These are phyloP conservation scores for Haemorhous mexicanus DNA, from an alignment of 2,113 vertebrate species.

Conservation along the genomic window DNA sequence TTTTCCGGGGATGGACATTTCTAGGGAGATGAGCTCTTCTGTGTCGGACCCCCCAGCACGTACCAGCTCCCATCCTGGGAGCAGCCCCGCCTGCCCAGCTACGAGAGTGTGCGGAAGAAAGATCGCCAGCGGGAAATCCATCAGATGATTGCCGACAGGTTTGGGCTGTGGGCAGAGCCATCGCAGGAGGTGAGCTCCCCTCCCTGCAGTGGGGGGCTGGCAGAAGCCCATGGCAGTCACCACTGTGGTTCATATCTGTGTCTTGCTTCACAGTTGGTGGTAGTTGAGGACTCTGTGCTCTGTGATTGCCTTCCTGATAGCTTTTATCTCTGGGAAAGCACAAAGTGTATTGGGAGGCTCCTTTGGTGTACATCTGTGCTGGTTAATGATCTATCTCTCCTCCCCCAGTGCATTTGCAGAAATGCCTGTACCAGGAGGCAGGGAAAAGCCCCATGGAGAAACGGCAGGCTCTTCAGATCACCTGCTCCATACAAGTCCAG, in stretches of 20 bases:
- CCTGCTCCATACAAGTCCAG: background rate
- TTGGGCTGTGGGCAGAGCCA: constrained; percentile 77
- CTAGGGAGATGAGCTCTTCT: constrained; percentile 76
- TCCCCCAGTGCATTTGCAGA: background rate
- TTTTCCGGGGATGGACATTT: background rate
- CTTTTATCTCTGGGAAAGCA: constrained; percentile 31
- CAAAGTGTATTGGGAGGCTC: background rate
- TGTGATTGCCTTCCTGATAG: background rate
- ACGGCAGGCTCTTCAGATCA: background rate
- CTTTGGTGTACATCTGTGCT: background rate
- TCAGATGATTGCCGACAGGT: constrained; percentile 79
- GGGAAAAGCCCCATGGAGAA: background rate
- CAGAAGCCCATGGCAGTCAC: background rate
- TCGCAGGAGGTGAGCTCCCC: constrained; percentile 72
- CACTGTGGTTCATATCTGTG: fast-evolving
- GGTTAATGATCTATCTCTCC: constrained; percentile 48
- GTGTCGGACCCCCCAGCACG: constrained; percentile 72
- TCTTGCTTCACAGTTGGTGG: background rate
- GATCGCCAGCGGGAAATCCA: constrained; percentile 83
- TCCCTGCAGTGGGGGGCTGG: background rate
- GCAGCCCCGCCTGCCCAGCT: constrained; percentile 75
- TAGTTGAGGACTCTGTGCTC: constrained; percentile 2
- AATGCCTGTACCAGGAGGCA: background rate
- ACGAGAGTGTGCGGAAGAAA: constrained; percentile 81
- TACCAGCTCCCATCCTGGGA: constrained; percentile 70